These are phyloP conservation scores for Parasteatoda lunata DNA, from an alignment of 2,888 invertebrate species.

Conservation along the genomic window DNA sequence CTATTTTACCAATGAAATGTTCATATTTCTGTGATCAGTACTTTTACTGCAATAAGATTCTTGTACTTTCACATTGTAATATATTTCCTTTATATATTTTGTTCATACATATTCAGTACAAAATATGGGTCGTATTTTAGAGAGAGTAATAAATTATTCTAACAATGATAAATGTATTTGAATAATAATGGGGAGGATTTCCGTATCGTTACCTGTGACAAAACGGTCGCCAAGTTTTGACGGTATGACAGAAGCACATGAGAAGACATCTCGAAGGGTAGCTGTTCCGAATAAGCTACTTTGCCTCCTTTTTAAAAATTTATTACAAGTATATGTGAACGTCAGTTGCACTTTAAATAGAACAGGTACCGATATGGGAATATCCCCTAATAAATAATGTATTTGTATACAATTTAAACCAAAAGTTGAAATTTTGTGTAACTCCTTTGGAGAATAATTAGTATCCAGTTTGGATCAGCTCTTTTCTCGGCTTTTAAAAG, in stretches of 20 bases:
- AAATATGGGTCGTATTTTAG: not conserved
- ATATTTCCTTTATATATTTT: not conserved
- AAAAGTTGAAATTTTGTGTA: not conserved
- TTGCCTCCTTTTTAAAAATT: no score
- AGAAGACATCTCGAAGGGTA: no score
- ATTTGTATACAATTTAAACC: not conserved
- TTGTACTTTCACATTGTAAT: conserved; percentile 10
- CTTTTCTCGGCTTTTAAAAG: not conserved
- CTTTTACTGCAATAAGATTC: conserved; percentile 12
- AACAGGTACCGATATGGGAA: no score
- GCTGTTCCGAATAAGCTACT: no score
- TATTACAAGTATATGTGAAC: no score
- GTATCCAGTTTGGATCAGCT: conserved; percentile 3
- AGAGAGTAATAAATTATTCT: not conserved
- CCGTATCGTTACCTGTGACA: no score
- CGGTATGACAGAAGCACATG: no score
- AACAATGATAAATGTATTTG: no score
- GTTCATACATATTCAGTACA: conserved; percentile 1
- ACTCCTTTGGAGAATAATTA: conserved; percentile 1
- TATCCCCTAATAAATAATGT: not conserved
- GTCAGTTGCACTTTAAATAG: no score
- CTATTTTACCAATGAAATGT: conserved; percentile 25
- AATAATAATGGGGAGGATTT: no score
- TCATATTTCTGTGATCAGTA: conserved; percentile 23
- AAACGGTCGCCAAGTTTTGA: no score